Evolutionary conservation across 2,797 vertebrate species (phyloP).

Genomic region (Eurystomus glaucurus): DNA sequence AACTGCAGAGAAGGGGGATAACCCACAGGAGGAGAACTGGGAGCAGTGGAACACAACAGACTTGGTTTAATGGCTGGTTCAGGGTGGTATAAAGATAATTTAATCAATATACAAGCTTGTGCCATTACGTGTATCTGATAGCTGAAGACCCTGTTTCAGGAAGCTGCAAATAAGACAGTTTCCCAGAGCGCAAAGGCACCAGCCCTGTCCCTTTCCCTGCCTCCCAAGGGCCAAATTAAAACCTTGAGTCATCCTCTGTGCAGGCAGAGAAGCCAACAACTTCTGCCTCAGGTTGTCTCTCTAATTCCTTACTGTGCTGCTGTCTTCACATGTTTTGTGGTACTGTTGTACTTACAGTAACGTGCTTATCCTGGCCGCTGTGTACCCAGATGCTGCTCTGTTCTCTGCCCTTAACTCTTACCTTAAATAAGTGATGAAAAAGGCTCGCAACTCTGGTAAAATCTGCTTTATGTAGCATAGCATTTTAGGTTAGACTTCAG

Average conservation of each 20-base stretch:
- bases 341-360: neutral
- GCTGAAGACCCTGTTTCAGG: neutral
- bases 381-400: accelerated
- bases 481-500: neutral
- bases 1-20: neutral
- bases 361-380: neutral
- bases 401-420: neutral
- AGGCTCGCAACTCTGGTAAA: neutral
- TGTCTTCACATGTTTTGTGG: neutral
- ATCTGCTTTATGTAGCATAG: neutral
- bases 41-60: neutral
- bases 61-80: neutral
- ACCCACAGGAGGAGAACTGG: neutral
- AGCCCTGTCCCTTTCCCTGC: neutral
- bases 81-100: neutral
- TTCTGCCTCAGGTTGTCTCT: neutral
- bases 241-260: neutral
- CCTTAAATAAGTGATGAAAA: neutral
- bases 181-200: neutral
- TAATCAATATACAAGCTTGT: neutral
- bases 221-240: slow-evolving; percentile 8
- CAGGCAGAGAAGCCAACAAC: neutral
- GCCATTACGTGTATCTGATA: accelerated
- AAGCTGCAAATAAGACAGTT: neutral
- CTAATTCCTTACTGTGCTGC: neutral